Conservation (phyloP, 2,888 invertebrate genomes). For the Agrotis ipsilon region DNA sequence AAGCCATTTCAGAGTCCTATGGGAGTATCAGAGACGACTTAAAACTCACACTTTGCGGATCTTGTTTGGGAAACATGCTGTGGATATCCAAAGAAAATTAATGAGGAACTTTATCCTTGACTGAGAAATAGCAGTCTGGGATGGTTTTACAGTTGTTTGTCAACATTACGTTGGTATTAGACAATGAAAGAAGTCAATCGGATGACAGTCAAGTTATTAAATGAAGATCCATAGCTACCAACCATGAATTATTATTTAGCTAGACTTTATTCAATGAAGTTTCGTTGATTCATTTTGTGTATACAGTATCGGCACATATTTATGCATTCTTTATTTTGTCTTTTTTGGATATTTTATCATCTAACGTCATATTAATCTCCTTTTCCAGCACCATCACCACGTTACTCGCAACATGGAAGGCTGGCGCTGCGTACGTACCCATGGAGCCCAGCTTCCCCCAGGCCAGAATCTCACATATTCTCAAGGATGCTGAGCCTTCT, state of each 20-base stretch:
- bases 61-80: not conserved
- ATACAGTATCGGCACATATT: no score
- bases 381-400: slow-evolving; percentile 89
- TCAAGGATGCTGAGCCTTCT: slow-evolving; percentile 94
- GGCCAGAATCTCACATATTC: slow-evolving; percentile 94
- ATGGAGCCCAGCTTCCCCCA: slow-evolving; percentile 94
- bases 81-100: not conserved
- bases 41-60: no score
- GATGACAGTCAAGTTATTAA: no score
- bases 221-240: no score
- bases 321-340: no score
- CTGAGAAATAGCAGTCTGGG: not conserved
- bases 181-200: no score
- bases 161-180: no score
- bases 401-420: slow-evolving; percentile 94
- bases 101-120: not conserved
- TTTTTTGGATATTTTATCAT: not conserved
- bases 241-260: no score
- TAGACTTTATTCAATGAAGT: not conserved
- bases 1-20: no score
- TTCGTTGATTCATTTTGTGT: no score
- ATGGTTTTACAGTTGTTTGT: not conserved
- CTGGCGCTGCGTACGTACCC: slow-evolving; percentile 96
- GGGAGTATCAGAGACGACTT: no score
- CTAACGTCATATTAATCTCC: not conserved